These are phyloP conservation scores for Eretmocerus hayati DNA, from an alignment of 2,888 invertebrate genomes.

Conservation along the genomic window DNA sequence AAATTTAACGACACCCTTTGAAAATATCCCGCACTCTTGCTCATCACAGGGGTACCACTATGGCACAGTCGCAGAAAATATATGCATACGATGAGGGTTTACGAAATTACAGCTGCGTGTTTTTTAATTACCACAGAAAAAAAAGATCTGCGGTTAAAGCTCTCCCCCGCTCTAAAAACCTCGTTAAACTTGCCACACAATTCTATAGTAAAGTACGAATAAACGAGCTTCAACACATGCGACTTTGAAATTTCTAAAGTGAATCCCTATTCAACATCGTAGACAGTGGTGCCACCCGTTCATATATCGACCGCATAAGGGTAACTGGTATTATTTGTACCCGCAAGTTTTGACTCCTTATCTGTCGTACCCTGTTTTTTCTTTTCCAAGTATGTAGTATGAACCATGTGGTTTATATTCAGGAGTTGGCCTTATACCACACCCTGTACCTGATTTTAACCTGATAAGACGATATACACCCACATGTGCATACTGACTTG, in stretches of 20 bases:
- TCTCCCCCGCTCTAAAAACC: background rate
- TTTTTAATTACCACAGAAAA: conserved; percentile 6
- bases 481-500: background rate
- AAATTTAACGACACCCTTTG: background rate
- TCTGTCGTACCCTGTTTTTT: background rate
- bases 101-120: background rate
- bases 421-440: no score
- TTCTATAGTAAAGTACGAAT: conserved; percentile 6
- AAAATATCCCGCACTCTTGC: no score
- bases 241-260: conserved; percentile 11
- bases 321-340: no score
- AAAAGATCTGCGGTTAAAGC: no score
- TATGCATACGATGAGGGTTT: no score
- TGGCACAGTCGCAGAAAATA: no score
- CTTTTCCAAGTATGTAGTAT: background rate
- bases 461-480: background rate
- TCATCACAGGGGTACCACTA: no score
- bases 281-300: background rate
- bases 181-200: conserved; percentile 9
- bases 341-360: background rate
- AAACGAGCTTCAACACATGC: background rate
- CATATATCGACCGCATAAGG: background rate
- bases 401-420: no score
- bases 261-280: no score
- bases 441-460: background rate